Evolutionary conservation across 2,888 invertebrate genomes (phyloP).

Genomic region (Molanna angustata): DNA sequence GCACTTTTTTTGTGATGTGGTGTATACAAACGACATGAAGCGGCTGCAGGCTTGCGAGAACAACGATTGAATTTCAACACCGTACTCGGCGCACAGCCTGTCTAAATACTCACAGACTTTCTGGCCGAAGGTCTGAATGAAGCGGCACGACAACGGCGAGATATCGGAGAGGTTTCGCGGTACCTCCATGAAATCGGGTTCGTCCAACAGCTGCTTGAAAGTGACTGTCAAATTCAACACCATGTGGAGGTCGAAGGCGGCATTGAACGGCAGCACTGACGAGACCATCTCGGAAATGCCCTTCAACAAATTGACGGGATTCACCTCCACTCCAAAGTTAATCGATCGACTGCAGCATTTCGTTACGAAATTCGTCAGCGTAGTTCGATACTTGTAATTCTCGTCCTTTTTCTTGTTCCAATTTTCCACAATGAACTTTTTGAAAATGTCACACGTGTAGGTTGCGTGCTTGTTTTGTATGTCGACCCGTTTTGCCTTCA

Average conservation of each 20-base stretch:
- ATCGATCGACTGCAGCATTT: slow-evolving; percentile 16
- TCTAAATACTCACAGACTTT: slow-evolving; percentile 5
- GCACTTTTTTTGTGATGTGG: background rate
- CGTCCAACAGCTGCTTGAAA: slow-evolving; percentile 7
- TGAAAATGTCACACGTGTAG: slow-evolving; percentile 14
- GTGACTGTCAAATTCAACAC: slow-evolving; percentile 3
- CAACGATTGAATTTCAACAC: background rate
- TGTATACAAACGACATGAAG: background rate
- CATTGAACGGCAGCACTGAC: slow-evolving; percentile 12
- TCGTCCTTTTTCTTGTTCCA: slow-evolving; percentile 19
- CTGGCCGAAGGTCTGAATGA: slow-evolving; percentile 1
- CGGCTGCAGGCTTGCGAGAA: background rate
- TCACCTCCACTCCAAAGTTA: slow-evolving; percentile 1
- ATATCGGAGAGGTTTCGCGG: background rate
- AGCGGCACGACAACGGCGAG: background rate
- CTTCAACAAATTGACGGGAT: slow-evolving; percentile 15
- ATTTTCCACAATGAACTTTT: slow-evolving; percentile 18
- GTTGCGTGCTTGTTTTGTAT: slow-evolving; percentile 16
- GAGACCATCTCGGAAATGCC: slow-evolving; percentile 14
- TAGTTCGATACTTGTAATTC: slow-evolving; percentile 11
- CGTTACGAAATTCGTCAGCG: slow-evolving; percentile 13
- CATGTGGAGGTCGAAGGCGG: slow-evolving; percentile 8
- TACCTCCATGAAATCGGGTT: slow-evolving; percentile 5
- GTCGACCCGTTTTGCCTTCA: slow-evolving; percentile 17
- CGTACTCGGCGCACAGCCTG: slow-evolving; percentile 1